Evolutionary conservation across 2,113 vertebrate genomes (phyloP).

Genomic region (Argyrosomus japonicus): DNA sequence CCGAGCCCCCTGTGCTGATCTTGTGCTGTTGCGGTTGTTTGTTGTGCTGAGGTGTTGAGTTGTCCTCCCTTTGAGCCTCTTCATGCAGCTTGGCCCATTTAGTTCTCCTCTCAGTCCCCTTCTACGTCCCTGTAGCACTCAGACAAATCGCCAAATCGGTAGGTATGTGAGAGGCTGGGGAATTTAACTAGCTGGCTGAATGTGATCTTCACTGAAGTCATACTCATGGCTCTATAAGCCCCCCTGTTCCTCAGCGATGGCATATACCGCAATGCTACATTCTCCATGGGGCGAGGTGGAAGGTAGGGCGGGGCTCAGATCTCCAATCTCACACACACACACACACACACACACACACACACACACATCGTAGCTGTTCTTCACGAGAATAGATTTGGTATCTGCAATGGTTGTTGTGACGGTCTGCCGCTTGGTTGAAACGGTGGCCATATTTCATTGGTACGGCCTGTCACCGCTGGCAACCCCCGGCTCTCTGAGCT

Average conservation of each 20-base stretch:
- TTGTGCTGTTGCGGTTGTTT: constrained; percentile 39
- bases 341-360: background rate
- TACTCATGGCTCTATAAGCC: background rate
- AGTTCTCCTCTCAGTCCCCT: constrained; percentile 8
- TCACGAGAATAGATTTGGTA: background rate
- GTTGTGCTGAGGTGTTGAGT: constrained; percentile 59
- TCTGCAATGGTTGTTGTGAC: constrained; percentile 44
- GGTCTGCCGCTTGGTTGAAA: constrained; percentile 59
- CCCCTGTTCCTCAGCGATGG: background rate
- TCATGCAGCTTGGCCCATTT: constrained; percentile 65
- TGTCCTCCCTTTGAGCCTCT: constrained; percentile 49
- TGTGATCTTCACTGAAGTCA: constrained; percentile 20
- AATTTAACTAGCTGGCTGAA: constrained; percentile 30
- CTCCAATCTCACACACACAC: background rate
- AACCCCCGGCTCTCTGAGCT: constrained; percentile 33
- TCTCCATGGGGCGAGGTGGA: background rate
- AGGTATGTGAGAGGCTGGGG: constrained; percentile 23
- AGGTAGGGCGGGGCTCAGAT: constrained; percentile 19
- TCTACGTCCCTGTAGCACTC: constrained; percentile 51
- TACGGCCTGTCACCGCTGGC: constrained; percentile 45
- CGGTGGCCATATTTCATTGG: constrained; percentile 70
- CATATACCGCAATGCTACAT: constrained; percentile 2
- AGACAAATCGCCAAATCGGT: constrained; percentile 37
- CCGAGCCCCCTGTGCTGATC: constrained; percentile 13
- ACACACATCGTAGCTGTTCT: background rate